Evolutionary conservation across 1,140 invertebrate genomes (phyloP), one percentile per base, ranked within the genome.

Genomic region (Bombus pyrosoma): DNA sequence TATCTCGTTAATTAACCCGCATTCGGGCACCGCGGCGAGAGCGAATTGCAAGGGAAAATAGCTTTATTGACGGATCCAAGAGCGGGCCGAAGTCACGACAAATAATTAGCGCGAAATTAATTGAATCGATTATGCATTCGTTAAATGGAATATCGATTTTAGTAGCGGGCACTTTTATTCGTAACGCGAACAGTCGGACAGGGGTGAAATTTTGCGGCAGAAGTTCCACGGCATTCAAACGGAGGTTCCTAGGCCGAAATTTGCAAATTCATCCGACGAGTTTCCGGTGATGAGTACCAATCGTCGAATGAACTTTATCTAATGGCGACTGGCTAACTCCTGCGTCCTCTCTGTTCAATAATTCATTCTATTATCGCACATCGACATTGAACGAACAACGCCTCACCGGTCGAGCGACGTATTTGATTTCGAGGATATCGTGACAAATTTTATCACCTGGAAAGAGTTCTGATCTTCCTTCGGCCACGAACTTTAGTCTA

Each of bases 101-200:
- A 85, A 85, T 85, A 85, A 73, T 85, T 85, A 85, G 34, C 68
- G 34, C 32, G 68, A 80, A 64, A 80, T 80, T 72, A 85, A 85
- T 85, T 80, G 83, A 85, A 85, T 85, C 77, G 32, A 80, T 80
- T 85, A 85, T 85, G 83, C 76, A 80, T 80, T 85, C 76, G 77
- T 80, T 62, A 80, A 85, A 80, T 15, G 57, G 77, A 85, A 80
- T 86, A 81, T 86, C 71, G 84, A 82, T 86, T 82, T 73, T 53
- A 15, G 22, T 15, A 37, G 12, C 15, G 41, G 32, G 8, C 34
- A 73, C 10, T 81, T 86, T 75, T 53, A 39, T 82, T 68, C 79
- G 34, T 37, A 28, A 22, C 62, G n/a, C 12, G 59, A 6, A 22
- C 32, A 41, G 12, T 25, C 68, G 8, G 6, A 53, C 47, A 53